Percentiles rank a stretch among this genome's conserved stretches.
Evolutionary conservation across 2,113 vertebrate genomes (phyloP).

Genomic region (Labeo rohita): DNA sequence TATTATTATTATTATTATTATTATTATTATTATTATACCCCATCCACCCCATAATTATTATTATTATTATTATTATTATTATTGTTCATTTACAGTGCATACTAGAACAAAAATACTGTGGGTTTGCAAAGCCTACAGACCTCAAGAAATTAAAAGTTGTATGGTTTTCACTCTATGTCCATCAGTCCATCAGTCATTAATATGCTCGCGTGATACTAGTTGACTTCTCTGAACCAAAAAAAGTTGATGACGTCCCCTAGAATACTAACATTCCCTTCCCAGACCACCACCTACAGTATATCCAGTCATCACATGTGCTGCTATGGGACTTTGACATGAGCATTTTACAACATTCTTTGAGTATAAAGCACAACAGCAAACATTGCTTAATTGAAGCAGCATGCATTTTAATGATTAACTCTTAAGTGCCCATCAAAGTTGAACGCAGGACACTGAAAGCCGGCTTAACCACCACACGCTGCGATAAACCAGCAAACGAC

Average conservation of each 20-base stretch:
- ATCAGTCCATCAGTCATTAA: background rate
- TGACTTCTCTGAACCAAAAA: background rate
- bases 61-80: too few species aligned
- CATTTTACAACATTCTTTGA: background rate
- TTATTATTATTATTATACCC: too few species aligned
- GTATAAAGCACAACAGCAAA: background rate
- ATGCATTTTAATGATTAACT: background rate
- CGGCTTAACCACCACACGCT: conserved; percentile 24
- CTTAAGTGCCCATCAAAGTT: background rate
- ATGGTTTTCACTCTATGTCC: background rate
- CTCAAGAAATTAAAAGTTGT: too few species aligned
- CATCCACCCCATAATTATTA: too few species aligned
- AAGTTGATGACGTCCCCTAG: background rate
- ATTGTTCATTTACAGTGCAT: background rate
- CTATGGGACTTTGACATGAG: background rate
- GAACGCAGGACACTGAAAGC: conserved; percentile 3
- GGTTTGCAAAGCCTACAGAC: too few species aligned
- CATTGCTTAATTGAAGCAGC: background rate
- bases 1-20: too few species aligned
- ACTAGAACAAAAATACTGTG: background rate
- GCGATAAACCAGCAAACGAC: conserved; percentile 19
- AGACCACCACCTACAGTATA: too few species aligned
- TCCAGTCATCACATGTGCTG: background rate
- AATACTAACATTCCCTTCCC: background rate
- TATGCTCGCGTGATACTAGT: background rate